Evolutionary conservation across 2,888 invertebrate genomes (phyloP), one percentile per base, ranked within the genome.

Genomic region (Lithophane socia): DNA sequence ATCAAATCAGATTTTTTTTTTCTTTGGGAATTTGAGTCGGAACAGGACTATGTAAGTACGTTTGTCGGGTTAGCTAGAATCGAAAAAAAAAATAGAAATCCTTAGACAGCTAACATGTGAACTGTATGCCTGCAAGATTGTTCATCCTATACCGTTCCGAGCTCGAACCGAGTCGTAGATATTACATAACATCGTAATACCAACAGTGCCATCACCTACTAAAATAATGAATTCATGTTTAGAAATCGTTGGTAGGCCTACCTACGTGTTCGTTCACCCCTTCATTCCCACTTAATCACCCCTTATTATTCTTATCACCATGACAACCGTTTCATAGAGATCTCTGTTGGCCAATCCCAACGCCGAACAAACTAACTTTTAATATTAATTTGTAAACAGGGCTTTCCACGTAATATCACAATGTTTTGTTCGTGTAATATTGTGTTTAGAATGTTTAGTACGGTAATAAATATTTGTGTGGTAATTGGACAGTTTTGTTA

Each of bases 391-490:
- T 77, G 1, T 8, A 42, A 78, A 66, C 37, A 52, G 16, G n/a
- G 13, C 18, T 29, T 71, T 49, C 24, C 21, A 24, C 82, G 21
- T 13, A 68, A 66, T 54, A n/a, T 47, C n/a, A 56, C 21, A 42
- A 58, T 29, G 72, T 58, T 69, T 64, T 72, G 74, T 79, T 61
- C 10, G n/a, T 52, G 44, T 65, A 61, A 72, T 61, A n/a, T 18
- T 21, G 68, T 65, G 71, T 71, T 79, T 72, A 63, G 64, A 65
- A 72, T 75, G 58, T 82, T 83, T 54, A 72, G n/a, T 74, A 18
- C 2, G 4, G 64, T 44, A 52, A 79, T 83, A 72, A 82, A 72
- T 84, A 65, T 24, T 44, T 49, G 7, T 24, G 63, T 0, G 49
- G 13, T 65, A 72, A 66, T 72, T 72, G 10, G 13, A 69, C 49